Evolutionary conservation across 2,888 invertebrate species (phyloP).

Genomic region (Agrochola litura): DNA sequence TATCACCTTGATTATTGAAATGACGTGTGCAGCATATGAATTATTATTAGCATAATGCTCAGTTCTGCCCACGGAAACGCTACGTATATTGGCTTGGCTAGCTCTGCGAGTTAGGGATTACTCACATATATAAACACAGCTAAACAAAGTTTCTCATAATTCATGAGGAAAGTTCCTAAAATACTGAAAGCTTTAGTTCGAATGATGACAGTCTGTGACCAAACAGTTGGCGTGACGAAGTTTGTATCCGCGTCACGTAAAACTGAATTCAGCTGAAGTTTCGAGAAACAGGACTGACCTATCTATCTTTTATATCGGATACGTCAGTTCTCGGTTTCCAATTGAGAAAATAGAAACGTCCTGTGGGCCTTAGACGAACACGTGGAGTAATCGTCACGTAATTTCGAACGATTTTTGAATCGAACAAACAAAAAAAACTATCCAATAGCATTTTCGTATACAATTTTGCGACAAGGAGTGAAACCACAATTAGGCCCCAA

Average conservation of each 20-base stretch:
- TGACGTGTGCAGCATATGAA: slow-evolving; percentile 53
- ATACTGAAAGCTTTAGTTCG: slow-evolving; percentile 33
- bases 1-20: slow-evolving; percentile 48
- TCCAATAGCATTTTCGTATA: background rate
- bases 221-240: slow-evolving; percentile 27
- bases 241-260: slow-evolving; percentile 31
- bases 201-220: slow-evolving; percentile 34
- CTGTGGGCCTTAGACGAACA: background rate
- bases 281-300: slow-evolving; percentile 17
- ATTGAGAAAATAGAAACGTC: slow-evolving; percentile 15
- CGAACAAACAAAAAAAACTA: background rate
- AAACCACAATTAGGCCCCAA: too few species aligned
- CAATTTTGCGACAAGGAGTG: too few species aligned
- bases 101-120: slow-evolving; percentile 61
- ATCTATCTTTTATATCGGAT: slow-evolving; percentile 22
- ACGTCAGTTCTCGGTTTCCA: slow-evolving; percentile 3
- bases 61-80: slow-evolving; percentile 59
- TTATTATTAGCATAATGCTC: slow-evolving; percentile 67
- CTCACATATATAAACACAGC: slow-evolving; percentile 52
- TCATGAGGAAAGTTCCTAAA: slow-evolving; percentile 47
- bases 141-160: slow-evolving; percentile 49
- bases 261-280: slow-evolving; percentile 25
- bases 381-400: too few species aligned
- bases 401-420: too few species aligned
- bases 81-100: slow-evolving; percentile 64